Evolutionary conservation across 2,888 invertebrate genomes (phyloP).

Genomic region (Pherbina coryleti): DNA sequence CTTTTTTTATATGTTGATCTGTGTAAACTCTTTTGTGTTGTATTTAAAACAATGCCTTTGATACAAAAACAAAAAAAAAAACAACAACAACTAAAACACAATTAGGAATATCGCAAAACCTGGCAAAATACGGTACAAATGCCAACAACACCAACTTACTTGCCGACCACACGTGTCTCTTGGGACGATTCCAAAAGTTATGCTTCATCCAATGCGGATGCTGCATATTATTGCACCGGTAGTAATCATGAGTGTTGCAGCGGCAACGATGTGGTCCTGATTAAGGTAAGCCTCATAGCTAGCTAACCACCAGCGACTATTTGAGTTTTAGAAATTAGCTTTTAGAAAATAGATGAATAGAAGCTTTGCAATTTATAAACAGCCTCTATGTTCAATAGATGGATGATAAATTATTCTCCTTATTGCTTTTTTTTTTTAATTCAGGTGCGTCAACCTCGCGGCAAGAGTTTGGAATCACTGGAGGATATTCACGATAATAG

Average conservation of each 20-base stretch:
- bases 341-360: background rate
- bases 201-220: constrained; percentile 53
- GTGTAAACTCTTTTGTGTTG: constrained; percentile 26
- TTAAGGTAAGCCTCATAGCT: constrained; percentile 62
- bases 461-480: constrained; percentile 87
- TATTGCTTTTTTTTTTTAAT: background rate
- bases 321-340: background rate
- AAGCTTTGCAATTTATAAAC: background rate
- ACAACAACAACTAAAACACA: constrained; percentile 38
- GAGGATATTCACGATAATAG: constrained; percentile 81
- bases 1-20: constrained; percentile 34
- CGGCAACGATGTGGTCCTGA: constrained; percentile 69
- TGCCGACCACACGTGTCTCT: constrained; percentile 66
- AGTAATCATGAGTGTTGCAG: constrained; percentile 68
- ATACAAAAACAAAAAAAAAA: too few species aligned
- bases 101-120: constrained; percentile 62
- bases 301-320: background rate
- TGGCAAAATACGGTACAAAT: constrained; percentile 66
- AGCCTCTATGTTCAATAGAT: background rate
- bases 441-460: constrained; percentile 84
- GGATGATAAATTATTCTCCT: background rate
- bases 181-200: constrained; percentile 69
- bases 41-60: constrained; percentile 31
- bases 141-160: constrained; percentile 65
- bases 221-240: constrained; percentile 66